Base-by-base conservation (phyloP, 2,888 invertebrate species). In the Blastobasis lacticolella region DNA sequence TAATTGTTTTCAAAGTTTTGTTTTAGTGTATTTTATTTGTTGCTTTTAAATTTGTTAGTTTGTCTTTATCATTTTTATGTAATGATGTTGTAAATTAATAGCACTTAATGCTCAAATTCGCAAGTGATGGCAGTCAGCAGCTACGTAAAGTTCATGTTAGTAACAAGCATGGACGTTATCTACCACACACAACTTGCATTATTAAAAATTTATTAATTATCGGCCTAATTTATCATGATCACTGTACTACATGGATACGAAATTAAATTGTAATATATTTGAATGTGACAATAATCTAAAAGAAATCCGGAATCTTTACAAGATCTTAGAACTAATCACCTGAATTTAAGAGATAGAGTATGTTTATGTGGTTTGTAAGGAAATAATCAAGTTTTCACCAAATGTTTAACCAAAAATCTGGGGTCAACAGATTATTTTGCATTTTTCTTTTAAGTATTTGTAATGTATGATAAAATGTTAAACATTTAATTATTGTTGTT, bases 401-500 rank as follows among this genome's bases (percentile, higher is more conserved):
- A 67, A 66, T 67, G 66, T 62, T 23, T 71, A 64, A 67, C 47
- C 47, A 48, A 48, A 48, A 23, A 23, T 23, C 23, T 23, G 23
- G 23, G 23, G 23, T 23, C n/a, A n/a, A 23, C 23, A 23, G 23
- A 23, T 23, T 23, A 23, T 23, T 23, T 23, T 23, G 23, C 23
- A 23, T 23, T 23, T 23, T 23, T 23, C 23, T 23, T 23, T 23
- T 23, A 23, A 23, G 23, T 23, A 23, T 23, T 23, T 23, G 23
- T 23, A 23, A 23, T 3, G 23, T 23, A 23, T 23, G 23, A 23
- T 23, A 2, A 23, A 23, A 23, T 23, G 23, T 23, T 2, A 23
- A 23, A 23, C 1, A 23, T 23, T 23, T 23, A 23, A 23, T 2
- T 23, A 23, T 23, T 23, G 23, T 23, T 23, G 23, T 23, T 2